Conservation (phyloP, 2,888 invertebrate genomes). For the Imbricaverruca yamaguchii region DNA sequence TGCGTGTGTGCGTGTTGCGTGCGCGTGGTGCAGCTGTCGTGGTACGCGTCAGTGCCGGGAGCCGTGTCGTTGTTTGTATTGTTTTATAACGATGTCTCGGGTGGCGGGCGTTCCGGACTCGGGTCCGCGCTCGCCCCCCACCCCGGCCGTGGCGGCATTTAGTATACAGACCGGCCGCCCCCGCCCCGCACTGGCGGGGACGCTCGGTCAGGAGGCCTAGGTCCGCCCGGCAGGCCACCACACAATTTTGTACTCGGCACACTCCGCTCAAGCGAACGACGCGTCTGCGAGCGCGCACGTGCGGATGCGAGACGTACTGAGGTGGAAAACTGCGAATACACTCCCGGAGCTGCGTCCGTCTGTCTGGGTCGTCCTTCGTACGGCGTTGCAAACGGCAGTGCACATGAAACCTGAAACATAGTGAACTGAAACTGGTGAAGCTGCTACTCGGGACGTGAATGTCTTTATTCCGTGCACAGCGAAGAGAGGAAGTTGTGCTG, state of each 20-base stretch:
- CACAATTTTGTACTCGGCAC: neutral
- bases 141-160: slow-evolving; percentile 15
- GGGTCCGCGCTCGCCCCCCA: neutral
- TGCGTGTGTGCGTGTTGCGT: neutral
- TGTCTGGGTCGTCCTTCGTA: neutral
- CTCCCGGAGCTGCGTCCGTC: neutral
- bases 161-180: slow-evolving; percentile 17
- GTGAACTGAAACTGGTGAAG: too few species aligned
- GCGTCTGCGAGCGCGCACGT: neutral
- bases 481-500: too few species aligned
- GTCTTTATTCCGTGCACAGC: too few species aligned
- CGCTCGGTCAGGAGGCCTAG: slow-evolving; percentile 14
- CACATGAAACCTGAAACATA: too few species aligned
- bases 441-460: too few species aligned
- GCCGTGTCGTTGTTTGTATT: neutral
- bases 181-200: slow-evolving; percentile 10
- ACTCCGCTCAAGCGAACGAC: neutral
- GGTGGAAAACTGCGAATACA: neutral
- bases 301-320: neutral
- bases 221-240: slow-evolving; percentile 11
- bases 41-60: neutral
- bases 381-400: too few species aligned
- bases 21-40: neutral
- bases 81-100: neutral
- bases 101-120: neutral